Evolutionary conservation across 2,797 vertebrate species (phyloP).

Genomic region (Acanthurus tractus): DNA sequence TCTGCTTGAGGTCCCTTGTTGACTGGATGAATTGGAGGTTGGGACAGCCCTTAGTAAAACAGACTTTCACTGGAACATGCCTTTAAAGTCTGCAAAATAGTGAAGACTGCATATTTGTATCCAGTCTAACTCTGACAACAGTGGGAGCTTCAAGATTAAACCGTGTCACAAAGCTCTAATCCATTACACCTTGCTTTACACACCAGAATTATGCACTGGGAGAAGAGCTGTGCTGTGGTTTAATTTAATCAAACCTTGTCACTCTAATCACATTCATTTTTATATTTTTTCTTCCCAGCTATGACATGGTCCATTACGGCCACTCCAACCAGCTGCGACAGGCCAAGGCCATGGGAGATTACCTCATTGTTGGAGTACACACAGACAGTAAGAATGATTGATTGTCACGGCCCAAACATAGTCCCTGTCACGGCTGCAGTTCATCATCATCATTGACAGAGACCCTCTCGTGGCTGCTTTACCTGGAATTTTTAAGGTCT

Average conservation of each 20-base stretch:
- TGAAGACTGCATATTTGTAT: not conserved
- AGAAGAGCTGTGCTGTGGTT: not conserved
- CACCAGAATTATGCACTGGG: not conserved
- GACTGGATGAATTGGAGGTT: not conserved
- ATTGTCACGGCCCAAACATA: not conserved
- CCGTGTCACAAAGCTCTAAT: not conserved
- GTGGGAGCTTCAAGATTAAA: not conserved
- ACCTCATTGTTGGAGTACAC: slow-evolving; percentile 96
- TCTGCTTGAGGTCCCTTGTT: not conserved
- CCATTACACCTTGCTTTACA: not conserved
- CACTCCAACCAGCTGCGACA: slow-evolving; percentile 97
- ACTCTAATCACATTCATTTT: not conserved
- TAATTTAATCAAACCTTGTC: not conserved
- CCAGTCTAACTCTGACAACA: not conserved
- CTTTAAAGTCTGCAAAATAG: not conserved
- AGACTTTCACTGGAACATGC: not conserved
- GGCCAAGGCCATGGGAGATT: slow-evolving; percentile 95
- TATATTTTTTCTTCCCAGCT: slow-evolving; percentile 82
- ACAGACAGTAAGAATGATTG: slow-evolving; percentile 88
- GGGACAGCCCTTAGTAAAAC: not conserved
- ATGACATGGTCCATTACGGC: slow-evolving; percentile 98
- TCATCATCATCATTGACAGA: not conserved
- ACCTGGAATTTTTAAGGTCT: not conserved
- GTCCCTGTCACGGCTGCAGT: not conserved
- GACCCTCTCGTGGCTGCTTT: not conserved